A percentile compares a stretch with the other conserved stretches of the same genome.
These are phyloP conservation scores for Lagodon rhomboides DNA, from an alignment of 2,797 vertebrate genomes.

Conservation along the genomic window DNA sequence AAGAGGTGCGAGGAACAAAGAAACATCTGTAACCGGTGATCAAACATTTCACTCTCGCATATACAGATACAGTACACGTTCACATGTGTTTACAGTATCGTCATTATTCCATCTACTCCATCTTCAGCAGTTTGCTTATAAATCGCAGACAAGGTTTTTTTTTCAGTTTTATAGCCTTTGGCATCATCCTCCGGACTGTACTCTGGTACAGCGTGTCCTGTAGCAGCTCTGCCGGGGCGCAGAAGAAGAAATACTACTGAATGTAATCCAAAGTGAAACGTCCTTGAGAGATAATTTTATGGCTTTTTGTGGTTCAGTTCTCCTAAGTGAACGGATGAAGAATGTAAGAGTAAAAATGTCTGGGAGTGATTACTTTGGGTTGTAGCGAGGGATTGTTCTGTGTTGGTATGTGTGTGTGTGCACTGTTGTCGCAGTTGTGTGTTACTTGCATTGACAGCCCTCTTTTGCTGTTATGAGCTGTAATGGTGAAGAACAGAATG, in stretches of 20 bases:
- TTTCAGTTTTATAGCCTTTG: constrained; percentile 12
- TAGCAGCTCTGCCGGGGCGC: constrained; percentile 3
- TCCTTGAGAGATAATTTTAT: constrained; percentile 40
- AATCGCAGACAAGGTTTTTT: constrained; percentile 10
- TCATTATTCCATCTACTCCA: not conserved
- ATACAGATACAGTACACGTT: not conserved
- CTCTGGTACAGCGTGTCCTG: constrained; percentile 6
- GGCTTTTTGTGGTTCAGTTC: constrained; percentile 22
- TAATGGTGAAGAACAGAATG: constrained; percentile 31
- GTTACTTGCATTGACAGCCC: constrained; percentile 29
- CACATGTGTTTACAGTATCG: constrained; percentile 1
- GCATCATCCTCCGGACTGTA: constrained; percentile 13
- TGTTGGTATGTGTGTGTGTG: constrained; percentile 4
- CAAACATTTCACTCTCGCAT: constrained; percentile 6
- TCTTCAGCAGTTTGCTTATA: constrained; percentile 1
- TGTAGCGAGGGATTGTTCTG: not conserved
- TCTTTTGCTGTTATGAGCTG: constrained; percentile 32
- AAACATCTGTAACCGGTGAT: not conserved
- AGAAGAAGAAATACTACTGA: constrained; percentile 36
- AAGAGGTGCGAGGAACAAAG: not conserved
- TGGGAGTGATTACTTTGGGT: not conserved
- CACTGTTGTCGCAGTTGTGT: constrained; percentile 20
- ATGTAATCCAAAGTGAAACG: constrained; percentile 46
- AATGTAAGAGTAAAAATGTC: not conserved
- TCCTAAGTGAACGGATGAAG: constrained; percentile 14